phyloP scores from a whole-genome alignment of 2,888 invertebrate genomes.

The Oligia strigilis region DNA sequence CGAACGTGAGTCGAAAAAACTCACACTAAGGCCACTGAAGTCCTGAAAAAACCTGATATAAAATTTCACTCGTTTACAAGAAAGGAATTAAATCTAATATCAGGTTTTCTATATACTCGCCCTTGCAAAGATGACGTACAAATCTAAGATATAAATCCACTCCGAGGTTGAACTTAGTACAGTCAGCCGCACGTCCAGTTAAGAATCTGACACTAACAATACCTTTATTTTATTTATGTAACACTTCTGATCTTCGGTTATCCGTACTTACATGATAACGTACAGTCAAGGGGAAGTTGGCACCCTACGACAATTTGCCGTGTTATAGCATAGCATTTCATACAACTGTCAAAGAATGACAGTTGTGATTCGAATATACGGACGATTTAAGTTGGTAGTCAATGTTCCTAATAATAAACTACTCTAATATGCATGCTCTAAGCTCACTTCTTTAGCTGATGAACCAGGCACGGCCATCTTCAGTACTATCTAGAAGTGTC shows the following conservation, averaged over 20 bases:
- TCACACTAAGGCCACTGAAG: no score
- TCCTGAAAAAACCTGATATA: no score
- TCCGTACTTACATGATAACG: background rate
- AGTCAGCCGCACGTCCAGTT: slow-evolving; percentile 5
- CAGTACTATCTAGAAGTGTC: background rate
- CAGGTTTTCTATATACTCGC: background rate
- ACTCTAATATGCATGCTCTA: background rate
- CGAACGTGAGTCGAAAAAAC: no score
- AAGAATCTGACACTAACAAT: background rate
- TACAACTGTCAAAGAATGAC: background rate
- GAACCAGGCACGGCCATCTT: no score
- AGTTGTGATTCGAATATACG: background rate
- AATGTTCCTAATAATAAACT: background rate
- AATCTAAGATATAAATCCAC: background rate
- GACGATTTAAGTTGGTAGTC: background rate
- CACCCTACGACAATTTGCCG: background rate
- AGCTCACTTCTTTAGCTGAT: background rate
- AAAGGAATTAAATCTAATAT: background rate
- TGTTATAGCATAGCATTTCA: background rate
- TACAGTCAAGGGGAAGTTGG: background rate
- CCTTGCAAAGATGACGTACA: background rate
- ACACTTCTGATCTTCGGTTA: background rate
- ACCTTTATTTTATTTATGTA: background rate
- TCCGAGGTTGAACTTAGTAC: background rate
- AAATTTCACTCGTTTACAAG: no score